Evolutionary conservation across 2,797 vertebrate genomes (phyloP).

Genomic region (Pipistrellus pygmaeus): DNA sequence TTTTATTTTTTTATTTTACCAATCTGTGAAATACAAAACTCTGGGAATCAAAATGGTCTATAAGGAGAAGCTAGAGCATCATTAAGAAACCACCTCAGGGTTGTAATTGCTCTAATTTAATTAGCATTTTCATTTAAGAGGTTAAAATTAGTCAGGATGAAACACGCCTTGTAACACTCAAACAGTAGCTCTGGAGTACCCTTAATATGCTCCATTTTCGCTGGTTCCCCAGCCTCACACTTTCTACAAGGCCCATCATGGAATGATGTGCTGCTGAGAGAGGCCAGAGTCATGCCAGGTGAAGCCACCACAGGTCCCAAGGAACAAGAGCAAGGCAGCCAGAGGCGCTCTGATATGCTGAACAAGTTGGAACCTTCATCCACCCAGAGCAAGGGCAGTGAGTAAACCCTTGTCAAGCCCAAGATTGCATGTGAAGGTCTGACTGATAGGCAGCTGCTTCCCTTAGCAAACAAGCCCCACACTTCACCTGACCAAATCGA

Average conservation of each 20-base stretch:
- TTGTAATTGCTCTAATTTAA: too few relatives aligned
- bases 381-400: neutral
- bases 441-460: neutral
- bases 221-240: neutral
- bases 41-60: too few relatives aligned
- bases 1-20: too few relatives aligned
- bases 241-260: neutral
- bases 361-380: neutral
- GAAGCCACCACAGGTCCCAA: neutral
- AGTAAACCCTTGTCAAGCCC: neutral
- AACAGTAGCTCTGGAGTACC: neutral
- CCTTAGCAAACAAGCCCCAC: fast-evolving
- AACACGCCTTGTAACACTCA: neutral
- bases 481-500: neutral
- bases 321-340: neutral
- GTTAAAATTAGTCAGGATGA: constrained; percentile 25
- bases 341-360: neutral
- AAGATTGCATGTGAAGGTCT: neutral
- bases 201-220: neutral
- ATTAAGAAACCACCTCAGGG: too few relatives aligned
- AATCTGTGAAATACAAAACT: too few relatives aligned
- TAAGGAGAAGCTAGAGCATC: too few relatives aligned
- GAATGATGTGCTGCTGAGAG: neutral
- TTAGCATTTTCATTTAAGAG: neutral
- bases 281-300: neutral